Evolutionary conservation across 2,797 vertebrate species (phyloP).

Genomic region (Denticeps clupeoides): DNA sequence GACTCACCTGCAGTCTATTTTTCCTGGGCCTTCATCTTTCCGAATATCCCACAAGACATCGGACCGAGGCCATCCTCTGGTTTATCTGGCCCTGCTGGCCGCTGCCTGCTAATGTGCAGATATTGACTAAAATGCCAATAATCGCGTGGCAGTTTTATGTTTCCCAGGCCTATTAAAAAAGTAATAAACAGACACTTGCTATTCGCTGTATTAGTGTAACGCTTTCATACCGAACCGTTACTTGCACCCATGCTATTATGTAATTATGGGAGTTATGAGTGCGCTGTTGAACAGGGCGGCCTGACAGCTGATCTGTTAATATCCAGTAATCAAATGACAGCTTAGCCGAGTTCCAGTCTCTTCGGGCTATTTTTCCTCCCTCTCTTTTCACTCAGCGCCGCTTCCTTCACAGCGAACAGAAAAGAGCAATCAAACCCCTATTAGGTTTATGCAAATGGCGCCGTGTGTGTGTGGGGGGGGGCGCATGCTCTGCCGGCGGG

Average conservation of each 20-base stretch:
- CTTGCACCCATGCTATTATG: constrained; percentile 23
- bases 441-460: constrained; percentile 61
- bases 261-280: constrained; percentile 35
- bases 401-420: constrained; percentile 35
- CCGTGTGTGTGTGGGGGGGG: not conserved
- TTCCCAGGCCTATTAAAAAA: no score
- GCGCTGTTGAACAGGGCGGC: constrained; percentile 29
- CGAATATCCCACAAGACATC: no score
- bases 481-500: not conserved
- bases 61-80: no score
- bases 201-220: no score
- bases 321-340: constrained; percentile 51
- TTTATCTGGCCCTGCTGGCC: no score
- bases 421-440: constrained; percentile 56
- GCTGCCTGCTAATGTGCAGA: no score
- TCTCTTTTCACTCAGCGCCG: constrained; percentile 29
- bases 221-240: no score
- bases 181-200: no score
- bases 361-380: constrained; percentile 35
- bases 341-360: constrained; percentile 48
- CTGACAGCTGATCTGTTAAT: constrained; percentile 44
- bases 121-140: no score
- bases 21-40: no score
- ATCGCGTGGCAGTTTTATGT: no score
- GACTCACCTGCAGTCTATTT: no score